These are phyloP conservation scores for Drosophila nigrodunni DNA, from an alignment of 1,140 invertebrate genomes.

Conservation along the genomic window DNA sequence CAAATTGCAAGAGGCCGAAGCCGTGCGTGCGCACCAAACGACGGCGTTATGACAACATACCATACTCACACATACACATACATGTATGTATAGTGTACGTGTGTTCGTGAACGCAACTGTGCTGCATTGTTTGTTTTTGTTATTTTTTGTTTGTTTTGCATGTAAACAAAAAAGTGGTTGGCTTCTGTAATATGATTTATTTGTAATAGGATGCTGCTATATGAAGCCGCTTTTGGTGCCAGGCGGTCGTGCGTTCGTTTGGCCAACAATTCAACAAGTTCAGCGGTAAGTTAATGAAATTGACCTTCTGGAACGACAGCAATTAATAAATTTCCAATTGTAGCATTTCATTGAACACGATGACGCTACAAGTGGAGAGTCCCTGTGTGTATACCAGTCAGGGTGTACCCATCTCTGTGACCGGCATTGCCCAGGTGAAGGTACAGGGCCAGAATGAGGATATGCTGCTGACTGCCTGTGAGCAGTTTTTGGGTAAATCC, in stretches of 20 bases:
- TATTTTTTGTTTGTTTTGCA: conserved; percentile 39
- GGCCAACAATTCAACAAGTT: conserved; percentile 97
- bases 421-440: conserved; percentile 98
- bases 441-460: conserved; percentile 99
- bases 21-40: conserved; percentile 45
- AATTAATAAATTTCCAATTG: conserved; percentile 31
- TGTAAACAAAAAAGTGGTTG: conserved; percentile 59
- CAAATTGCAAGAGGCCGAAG: conserved; percentile 36
- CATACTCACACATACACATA: not conserved
- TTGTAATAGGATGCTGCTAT: conserved; percentile 93
- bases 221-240: conserved; percentile 95
- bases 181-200: conserved; percentile 87
- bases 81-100: conserved; percentile 4
- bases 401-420: conserved; percentile 98
- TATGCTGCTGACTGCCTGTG: conserved; percentile 97
- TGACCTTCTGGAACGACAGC: conserved; percentile 26
- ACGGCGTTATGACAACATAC: conserved; percentile 46
- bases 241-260: conserved; percentile 98
- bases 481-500: conserved; percentile 97
- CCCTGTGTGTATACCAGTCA: conserved; percentile 97
- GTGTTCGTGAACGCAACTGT: conserved; percentile 2
- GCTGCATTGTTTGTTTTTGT: too few relatives aligned
- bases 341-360: conserved; percentile 97
- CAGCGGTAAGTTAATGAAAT: conserved; percentile 89
- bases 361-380: conserved; percentile 97